Percentiles rank a stretch among this genome's conserved stretches.
phyloP scores from a whole-genome alignment of 2,888 invertebrate species.

The Meteorus colon region DNA sequence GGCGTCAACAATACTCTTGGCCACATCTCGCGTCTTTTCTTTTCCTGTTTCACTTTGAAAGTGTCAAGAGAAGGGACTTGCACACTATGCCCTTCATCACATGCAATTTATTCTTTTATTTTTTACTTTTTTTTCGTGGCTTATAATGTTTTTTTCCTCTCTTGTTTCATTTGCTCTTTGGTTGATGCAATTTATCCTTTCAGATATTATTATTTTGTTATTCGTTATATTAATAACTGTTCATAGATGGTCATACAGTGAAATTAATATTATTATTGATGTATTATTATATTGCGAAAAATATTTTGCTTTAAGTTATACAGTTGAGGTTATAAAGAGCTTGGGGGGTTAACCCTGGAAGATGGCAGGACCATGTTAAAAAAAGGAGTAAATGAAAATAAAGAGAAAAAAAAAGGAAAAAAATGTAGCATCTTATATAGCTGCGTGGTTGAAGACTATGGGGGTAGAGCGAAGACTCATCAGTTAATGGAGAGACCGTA shows the following conservation, averaged over 20 bases:
- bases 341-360: not conserved
- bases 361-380: not conserved
- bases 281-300: not conserved
- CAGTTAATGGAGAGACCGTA: constrained; percentile 65
- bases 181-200: not conserved
- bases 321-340: not conserved
- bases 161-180: not conserved
- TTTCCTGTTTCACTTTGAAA: not conserved
- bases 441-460: constrained; percentile 29
- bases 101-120: not conserved
- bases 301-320: not conserved
- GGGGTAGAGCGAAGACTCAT: constrained; percentile 53
- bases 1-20: constrained; percentile 42
- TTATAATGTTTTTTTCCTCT: not conserved
- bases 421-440: not conserved
- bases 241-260: not conserved
- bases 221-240: not conserved
- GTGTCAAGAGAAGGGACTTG: not conserved
- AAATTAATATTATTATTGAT: not conserved
- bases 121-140: not conserved
- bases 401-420: not conserved
- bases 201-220: not conserved
- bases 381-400: not conserved
- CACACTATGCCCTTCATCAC: not conserved
- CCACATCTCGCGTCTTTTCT: not conserved